Evolutionary conservation across 2,888 invertebrate species (phyloP).

Genomic region (Dendrolimus houi): DNA sequence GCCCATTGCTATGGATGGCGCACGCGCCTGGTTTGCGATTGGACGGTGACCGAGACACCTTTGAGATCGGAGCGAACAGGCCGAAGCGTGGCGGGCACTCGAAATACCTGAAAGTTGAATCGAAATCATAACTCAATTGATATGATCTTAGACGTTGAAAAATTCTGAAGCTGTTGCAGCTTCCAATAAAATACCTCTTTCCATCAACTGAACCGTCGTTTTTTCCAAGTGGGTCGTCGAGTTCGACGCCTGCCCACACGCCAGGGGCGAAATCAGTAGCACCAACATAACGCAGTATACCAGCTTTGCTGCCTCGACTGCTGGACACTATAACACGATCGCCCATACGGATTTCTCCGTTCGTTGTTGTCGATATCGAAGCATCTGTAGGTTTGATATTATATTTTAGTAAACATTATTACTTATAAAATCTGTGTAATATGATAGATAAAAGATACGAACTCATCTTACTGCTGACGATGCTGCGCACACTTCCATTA

Average conservation of each 20-base stretch:
- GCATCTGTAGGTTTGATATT: conserved; percentile 41
- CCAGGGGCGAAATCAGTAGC: conserved; percentile 93
- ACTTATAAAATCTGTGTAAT: no score
- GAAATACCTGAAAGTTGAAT: conserved; percentile 86
- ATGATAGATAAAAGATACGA: conserved; percentile 17
- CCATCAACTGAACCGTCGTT: conserved; percentile 97
- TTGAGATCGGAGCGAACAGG: conserved; percentile 93
- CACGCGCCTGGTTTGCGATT: conserved; percentile 80
- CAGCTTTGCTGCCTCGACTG: conserved; percentile 91
- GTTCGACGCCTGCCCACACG: conserved; percentile 96
- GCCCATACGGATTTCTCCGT: conserved; percentile 85
- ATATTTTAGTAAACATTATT: neutral
- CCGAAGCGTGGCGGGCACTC: conserved; percentile 93
- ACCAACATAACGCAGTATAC: conserved; percentile 90
- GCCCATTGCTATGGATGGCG: conserved; percentile 78
- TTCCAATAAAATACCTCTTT: conserved; percentile 80
- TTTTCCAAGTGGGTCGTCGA: conserved; percentile 95
- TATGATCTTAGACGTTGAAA: neutral
- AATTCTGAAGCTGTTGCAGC: neutral
- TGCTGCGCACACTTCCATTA: conserved; percentile 68
- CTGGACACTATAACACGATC: conserved; percentile 94
- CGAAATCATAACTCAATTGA: conserved; percentile 1
- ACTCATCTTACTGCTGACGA: conserved; percentile 75
- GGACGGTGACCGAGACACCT: conserved; percentile 91
- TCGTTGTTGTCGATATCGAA: conserved; percentile 62